These are phyloP conservation scores for Phyllotreta cruciferae DNA, from an alignment of 2,888 invertebrate species.

Conservation along the genomic window DNA sequence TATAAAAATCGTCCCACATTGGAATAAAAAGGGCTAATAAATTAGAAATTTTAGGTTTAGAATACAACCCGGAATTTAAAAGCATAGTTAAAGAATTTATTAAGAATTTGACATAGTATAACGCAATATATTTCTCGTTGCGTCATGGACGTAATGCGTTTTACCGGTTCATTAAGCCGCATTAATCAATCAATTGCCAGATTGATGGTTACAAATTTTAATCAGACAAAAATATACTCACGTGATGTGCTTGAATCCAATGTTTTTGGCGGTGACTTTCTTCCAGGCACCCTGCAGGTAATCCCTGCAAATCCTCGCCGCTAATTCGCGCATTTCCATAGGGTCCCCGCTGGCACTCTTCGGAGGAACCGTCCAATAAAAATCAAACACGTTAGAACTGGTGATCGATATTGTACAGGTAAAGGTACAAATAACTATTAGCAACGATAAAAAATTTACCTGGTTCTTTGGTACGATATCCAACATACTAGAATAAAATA, in stretches of 20 bases:
- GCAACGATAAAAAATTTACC: slow-evolving; percentile 33
- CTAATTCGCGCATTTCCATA: slow-evolving; percentile 81
- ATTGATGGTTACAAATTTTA: not conserved
- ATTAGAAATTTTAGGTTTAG: too few species aligned
- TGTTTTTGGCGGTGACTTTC: slow-evolving; percentile 76
- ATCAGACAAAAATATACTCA: slow-evolving; percentile 60
- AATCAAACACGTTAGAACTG: slow-evolving; percentile 36
- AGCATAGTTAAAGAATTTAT: too few species aligned
- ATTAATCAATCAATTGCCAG: too few species aligned
- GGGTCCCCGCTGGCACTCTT: slow-evolving; percentile 71
- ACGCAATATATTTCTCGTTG: too few species aligned
- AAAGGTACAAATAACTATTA: slow-evolving; percentile 19
- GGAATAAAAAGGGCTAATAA: too few species aligned
- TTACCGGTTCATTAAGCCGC: too few species aligned
- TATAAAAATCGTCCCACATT: too few species aligned
- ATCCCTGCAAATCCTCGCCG: slow-evolving; percentile 86
- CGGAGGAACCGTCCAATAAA: slow-evolving; percentile 46
- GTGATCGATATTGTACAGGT: slow-evolving; percentile 39
- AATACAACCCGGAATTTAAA: too few species aligned
- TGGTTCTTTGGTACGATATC: slow-evolving; percentile 38
- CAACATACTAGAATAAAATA: slow-evolving; percentile 32
- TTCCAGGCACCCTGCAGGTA: slow-evolving; percentile 93
- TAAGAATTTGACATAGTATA: too few species aligned
- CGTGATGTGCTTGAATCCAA: slow-evolving; percentile 86
- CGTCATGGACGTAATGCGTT: too few species aligned